These are phyloP conservation scores for Petrolisthes cinctipes DNA, from an alignment of 2,888 invertebrate species.

Conservation along the genomic window DNA sequence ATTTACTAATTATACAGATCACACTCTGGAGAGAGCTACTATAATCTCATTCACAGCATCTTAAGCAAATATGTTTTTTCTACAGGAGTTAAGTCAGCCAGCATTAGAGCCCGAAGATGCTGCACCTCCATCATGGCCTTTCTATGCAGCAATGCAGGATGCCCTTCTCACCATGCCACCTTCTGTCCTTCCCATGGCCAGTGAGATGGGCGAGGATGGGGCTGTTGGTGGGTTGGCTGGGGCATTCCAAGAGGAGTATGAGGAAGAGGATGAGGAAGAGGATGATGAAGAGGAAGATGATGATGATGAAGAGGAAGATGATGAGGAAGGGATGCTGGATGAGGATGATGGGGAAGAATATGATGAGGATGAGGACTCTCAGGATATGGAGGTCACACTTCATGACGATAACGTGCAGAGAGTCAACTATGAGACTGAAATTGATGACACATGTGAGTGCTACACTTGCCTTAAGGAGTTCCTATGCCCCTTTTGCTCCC, in stretches of 20 bases:
- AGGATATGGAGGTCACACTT: slow-evolving; percentile 24
- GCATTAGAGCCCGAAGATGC: slow-evolving; percentile 59
- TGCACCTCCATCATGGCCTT: slow-evolving; percentile 59
- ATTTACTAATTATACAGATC: no score
- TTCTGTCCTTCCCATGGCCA: slow-evolving; percentile 45
- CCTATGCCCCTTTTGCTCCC: neutral
- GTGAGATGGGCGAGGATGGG: slow-evolving; percentile 27
- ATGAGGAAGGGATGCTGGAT: slow-evolving; percentile 5
- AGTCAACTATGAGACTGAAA: neutral
- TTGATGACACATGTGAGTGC: slow-evolving; percentile 46
- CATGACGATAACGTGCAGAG: neutral
- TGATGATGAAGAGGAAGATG: slow-evolving; percentile 29
- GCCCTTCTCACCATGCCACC: slow-evolving; percentile 55
- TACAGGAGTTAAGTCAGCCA: slow-evolving; percentile 57
- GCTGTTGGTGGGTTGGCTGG: slow-evolving; percentile 1
- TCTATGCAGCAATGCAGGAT: slow-evolving; percentile 58
- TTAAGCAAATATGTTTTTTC: neutral
- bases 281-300: slow-evolving; percentile 40
- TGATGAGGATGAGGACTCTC: slow-evolving; percentile 38
- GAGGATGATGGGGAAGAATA: slow-evolving; percentile 34
- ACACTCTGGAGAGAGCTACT: no score
- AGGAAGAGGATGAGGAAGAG: slow-evolving; percentile 50
- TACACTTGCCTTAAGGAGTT: neutral
- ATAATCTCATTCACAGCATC: neutral
- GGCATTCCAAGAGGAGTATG: slow-evolving; percentile 42